Conservation (phyloP, 2,888 invertebrate genomes). For the Calliphora vomitoria region DNA sequence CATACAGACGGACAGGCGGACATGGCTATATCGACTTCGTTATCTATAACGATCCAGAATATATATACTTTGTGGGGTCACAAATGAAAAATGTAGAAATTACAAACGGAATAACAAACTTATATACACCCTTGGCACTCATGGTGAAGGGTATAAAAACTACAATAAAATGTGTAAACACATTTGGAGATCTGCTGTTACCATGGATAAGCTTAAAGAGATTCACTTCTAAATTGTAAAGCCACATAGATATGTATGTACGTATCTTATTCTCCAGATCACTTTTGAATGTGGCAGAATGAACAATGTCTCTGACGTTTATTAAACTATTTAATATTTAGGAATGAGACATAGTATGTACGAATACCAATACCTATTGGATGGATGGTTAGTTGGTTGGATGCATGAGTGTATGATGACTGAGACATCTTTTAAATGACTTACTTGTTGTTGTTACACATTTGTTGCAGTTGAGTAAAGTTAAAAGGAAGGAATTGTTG, state of each 20-base stretch:
- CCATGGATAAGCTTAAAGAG: no score
- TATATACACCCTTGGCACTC: no score
- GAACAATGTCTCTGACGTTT: constrained; percentile 55
- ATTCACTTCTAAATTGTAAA: no score
- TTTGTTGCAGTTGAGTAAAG: constrained; percentile 50
- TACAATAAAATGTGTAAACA: no score
- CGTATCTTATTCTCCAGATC: background rate
- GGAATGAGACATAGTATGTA: background rate
- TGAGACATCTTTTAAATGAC: constrained; percentile 40
- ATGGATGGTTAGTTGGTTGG: background rate
- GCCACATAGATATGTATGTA: background rate
- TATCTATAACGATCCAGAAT: no score
- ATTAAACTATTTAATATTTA: constrained; percentile 61
- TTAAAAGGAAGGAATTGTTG: constrained; percentile 12
- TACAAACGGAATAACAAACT: no score
- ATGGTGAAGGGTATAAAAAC: no score
- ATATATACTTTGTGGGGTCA: no score
- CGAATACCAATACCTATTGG: background rate
- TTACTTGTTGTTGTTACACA: constrained; percentile 54
- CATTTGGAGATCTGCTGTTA: no score
- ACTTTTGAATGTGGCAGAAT: constrained; percentile 17
- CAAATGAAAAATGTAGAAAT: no score
- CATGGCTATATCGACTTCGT: no score
- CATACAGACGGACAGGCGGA: no score
- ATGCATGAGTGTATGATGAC: background rate